phyloP scores from a whole-genome alignment of 2,113 vertebrate genomes.

The Felis chaus region DNA sequence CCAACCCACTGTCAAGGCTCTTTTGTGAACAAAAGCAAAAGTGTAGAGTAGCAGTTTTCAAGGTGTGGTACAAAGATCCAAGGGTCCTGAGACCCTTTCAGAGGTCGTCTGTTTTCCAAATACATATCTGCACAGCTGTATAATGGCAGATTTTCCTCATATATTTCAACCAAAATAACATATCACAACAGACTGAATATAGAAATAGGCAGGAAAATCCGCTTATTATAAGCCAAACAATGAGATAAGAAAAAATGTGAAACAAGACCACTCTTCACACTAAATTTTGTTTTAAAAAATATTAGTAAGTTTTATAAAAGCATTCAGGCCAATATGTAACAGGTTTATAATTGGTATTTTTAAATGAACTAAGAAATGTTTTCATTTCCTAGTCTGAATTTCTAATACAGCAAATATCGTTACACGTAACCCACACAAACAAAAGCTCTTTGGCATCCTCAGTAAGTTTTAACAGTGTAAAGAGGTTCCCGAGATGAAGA shows the following conservation, averaged over 20 bases:
- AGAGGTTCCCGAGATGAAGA: background rate
- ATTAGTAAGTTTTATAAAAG: background rate
- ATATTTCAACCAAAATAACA: background rate
- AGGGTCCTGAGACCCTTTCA: background rate
- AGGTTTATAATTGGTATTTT: background rate
- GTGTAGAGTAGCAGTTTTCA: background rate
- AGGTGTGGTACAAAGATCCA: background rate
- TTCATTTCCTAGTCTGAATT: slow-evolving; percentile 10
- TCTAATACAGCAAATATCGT: background rate
- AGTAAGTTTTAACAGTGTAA: background rate
- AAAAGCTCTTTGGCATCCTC: background rate
- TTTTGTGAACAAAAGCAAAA: slow-evolving; percentile 2
- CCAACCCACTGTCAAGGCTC: background rate
- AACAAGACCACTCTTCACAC: background rate
- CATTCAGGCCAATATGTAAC: background rate
- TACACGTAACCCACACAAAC: background rate
- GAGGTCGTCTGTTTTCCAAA: background rate
- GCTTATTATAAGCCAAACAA: background rate
- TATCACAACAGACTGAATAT: background rate
- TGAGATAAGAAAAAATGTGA: background rate
- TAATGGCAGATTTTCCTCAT: background rate
- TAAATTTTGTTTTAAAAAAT: slow-evolving; percentile 22
- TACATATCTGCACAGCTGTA: background rate
- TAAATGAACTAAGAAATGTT: background rate
- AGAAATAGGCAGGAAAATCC: slow-evolving; percentile 21